phyloP scores from a whole-genome alignment of 2,888 invertebrate genomes.

The Tetramorium bicarinatum region DNA sequence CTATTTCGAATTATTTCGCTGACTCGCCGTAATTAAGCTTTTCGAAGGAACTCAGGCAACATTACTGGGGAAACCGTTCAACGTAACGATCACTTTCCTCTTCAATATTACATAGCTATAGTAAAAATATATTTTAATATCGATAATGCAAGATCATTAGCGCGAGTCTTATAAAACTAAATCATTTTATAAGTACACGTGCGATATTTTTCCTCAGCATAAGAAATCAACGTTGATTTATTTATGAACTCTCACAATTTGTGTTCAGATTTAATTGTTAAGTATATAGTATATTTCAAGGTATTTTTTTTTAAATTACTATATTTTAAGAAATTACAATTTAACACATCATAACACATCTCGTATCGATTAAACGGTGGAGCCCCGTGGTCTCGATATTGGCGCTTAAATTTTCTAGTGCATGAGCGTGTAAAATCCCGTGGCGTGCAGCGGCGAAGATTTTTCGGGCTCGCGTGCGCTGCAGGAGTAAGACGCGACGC shows the following conservation, averaged over 20 bases:
- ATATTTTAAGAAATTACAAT: not conserved
- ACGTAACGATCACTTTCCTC: slow-evolving; percentile 65
- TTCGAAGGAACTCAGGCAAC: slow-evolving; percentile 72
- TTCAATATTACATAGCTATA: not conserved
- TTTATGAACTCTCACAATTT: not conserved
- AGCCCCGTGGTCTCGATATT: not conserved
- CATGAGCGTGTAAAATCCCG: slow-evolving; percentile 28
- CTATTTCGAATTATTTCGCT: slow-evolving; percentile 84
- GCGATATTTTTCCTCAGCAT: not conserved
- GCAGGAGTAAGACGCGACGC: slow-evolving; percentile 75
- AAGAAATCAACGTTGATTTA: not conserved
- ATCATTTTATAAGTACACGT: not conserved
- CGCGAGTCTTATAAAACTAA: not conserved
- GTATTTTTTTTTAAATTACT: not conserved
- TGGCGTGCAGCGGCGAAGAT: slow-evolving; percentile 68
- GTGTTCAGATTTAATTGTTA: not conserved
- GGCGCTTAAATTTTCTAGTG: slow-evolving; percentile 29
- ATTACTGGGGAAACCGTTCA: slow-evolving; percentile 70
- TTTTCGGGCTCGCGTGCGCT: slow-evolving; percentile 72
- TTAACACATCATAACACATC: not conserved
- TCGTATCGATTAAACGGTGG: slow-evolving; percentile 17
- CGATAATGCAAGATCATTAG: not conserved
- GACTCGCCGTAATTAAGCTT: slow-evolving; percentile 83
- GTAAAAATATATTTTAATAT: slow-evolving; percentile 7
- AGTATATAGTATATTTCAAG: not conserved